A percentile compares a stretch with the other conserved stretches of the same genome.
Conservation (phyloP, 2,113 vertebrate species). For the Misgurnus mizolepis region DNA sequence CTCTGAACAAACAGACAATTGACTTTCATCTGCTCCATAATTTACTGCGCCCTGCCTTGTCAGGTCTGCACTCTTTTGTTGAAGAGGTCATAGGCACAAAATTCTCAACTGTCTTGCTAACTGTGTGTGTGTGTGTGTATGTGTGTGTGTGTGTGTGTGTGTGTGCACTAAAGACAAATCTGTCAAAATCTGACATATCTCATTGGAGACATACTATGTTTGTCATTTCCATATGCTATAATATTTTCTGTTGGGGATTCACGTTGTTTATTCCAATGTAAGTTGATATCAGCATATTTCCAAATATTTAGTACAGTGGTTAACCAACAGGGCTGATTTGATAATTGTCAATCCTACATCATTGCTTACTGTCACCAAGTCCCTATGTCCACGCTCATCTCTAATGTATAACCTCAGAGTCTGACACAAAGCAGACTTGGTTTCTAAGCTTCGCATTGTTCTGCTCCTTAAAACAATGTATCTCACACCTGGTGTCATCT, state of each 20-base stretch:
- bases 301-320: too few relatives aligned
- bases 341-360: background rate
- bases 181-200: background rate
- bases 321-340: too few relatives aligned
- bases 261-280: too few relatives aligned
- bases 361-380: background rate
- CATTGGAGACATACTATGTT: too few relatives aligned
- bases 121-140: background rate
- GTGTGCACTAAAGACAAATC: background rate
- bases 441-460: background rate
- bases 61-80: constrained; percentile 34
- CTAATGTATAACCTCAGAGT: background rate
- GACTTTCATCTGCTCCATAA: constrained; percentile 54
- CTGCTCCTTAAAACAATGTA: background rate
- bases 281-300: too few relatives aligned
- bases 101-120: background rate
- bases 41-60: constrained; percentile 48
- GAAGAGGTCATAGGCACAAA: constrained; percentile 6
- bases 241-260: too few relatives aligned
- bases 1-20: constrained; percentile 44
- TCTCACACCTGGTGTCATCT: constrained; percentile 16
- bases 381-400: background rate
- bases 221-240: too few relatives aligned
- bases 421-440: background rate
- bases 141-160: background rate